Base-by-base conservation (phyloP, 1,140 invertebrate genomes). In the Halyomorpha halys region DNA sequence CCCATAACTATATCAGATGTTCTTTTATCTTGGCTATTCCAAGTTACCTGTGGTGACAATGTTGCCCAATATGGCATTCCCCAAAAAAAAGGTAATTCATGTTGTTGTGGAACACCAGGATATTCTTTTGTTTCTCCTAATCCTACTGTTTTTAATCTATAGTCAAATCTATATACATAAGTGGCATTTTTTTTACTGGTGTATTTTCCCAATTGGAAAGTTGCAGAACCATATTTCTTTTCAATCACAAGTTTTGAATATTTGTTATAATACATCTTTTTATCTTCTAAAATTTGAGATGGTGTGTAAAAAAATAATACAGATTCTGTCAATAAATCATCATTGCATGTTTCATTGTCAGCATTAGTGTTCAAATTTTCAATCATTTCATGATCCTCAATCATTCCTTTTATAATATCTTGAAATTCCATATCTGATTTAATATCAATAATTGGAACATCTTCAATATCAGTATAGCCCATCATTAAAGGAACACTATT, bases 401-500 rank as follows among this genome's bases (percentile, higher is more conserved):
- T 78, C 65, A 83, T 79, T 45, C 79, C 69, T 67, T 75, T 71
- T 67, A 74, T 75, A 25, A 56, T 21, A 3, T 25, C 23, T 56
- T 16, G 18, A 64, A 81, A 74, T 8, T 81, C 72, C 70, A 73
- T 74, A 69, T 79, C 19, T 73, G 79, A 21, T 23, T 44, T 61
- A 25, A 81, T 78, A 1, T 84, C 69, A 21, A 79, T 79, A 19
- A 74, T 75, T 13, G 74, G 74, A 8, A 82, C 83, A 67, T 89
- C 85, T 72, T 91, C 87, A 80, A 89, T 89, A 68, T 86, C 83
- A 0, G 86, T 89, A 64, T 82, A 88, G 1, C 87, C 88, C 5
- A 81, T 80, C 59, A 91, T 74, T 13, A 89, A 68, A 0, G 87
- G 86, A 1, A 89, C 83, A 51, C 82, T 80, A 27, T 66, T 39